phyloP scores from a whole-genome alignment of 2,888 invertebrate species.

The Melanostoma mellinum region DNA sequence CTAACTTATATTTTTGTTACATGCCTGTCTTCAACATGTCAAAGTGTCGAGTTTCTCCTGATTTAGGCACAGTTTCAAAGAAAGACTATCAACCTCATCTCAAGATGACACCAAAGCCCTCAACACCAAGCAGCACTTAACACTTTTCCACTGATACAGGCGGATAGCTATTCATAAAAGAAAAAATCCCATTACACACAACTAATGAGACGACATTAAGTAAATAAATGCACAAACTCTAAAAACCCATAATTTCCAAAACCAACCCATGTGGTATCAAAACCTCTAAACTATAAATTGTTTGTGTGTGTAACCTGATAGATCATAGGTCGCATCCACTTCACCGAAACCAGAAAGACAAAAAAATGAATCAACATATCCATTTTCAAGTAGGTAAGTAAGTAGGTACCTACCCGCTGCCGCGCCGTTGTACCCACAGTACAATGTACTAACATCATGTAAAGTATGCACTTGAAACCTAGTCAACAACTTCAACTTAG shows the following conservation, averaged over 20 bases:
- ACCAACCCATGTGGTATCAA: conserved; percentile 61
- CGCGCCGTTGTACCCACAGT: neutral
- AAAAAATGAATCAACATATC: conserved; percentile 23
- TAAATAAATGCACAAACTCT: conserved; percentile 1
- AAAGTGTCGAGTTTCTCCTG: conserved; percentile 56
- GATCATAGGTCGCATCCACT: conserved; percentile 67
- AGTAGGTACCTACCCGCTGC: neutral
- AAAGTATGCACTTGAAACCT: conserved; percentile 67
- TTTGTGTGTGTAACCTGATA: conserved; percentile 58
- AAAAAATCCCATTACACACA: conserved; percentile 48
- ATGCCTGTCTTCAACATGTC: conserved; percentile 66
- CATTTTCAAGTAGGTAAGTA: conserved; percentile 63
- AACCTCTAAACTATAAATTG: conserved; percentile 21
- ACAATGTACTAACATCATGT: conserved; percentile 58
- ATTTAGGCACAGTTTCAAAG: conserved; percentile 11
- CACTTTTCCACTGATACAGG: conserved; percentile 52
- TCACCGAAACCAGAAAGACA: conserved; percentile 25
- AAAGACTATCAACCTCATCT: conserved; percentile 58
- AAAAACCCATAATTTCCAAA: conserved; percentile 1
- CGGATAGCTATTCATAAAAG: neutral
- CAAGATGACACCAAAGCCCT: conserved; percentile 59
- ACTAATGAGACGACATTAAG: conserved; percentile 63
- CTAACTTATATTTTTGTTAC: conserved; percentile 28
- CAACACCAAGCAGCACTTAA: conserved; percentile 52
- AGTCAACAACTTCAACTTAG: conserved; percentile 55